A percentile compares a stretch with the other conserved stretches of the same genome.
These are phyloP conservation scores for Ctenodactylus gundi DNA, from an alignment of 2,113 vertebrate genomes.

Conservation along the genomic window DNA sequence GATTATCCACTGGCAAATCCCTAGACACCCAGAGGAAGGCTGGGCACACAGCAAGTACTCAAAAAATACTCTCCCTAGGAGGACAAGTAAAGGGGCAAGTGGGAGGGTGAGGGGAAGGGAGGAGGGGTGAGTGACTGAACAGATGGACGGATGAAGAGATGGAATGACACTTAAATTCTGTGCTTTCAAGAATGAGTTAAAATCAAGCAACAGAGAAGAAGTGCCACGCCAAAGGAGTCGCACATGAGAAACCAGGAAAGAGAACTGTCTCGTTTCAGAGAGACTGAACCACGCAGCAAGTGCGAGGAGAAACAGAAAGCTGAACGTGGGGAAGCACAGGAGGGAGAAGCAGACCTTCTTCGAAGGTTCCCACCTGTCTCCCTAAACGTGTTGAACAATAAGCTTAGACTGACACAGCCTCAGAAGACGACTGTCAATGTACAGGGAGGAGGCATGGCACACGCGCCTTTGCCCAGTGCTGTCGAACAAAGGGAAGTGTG, in stretches of 20 bases:
- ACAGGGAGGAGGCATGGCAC: no score
- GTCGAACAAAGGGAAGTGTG: neutral
- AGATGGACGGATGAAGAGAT: neutral
- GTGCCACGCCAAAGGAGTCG: neutral
- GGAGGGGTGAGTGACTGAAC: neutral
- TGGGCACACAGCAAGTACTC: neutral
- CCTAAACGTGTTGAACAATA: neutral
- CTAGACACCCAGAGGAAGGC: neutral
- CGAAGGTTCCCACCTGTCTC: neutral
- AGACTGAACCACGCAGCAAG: neutral
- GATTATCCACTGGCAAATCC: neutral
- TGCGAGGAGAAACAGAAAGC: neutral
- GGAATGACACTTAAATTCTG: neutral
- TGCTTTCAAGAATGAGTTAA: neutral
- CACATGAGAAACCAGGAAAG: neutral
- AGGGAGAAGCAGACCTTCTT: neutral
- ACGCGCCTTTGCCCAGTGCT: neutral
- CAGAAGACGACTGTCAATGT: neutral
- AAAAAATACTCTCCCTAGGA: neutral
- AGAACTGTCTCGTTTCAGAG: neutral
- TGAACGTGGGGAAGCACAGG: neutral
- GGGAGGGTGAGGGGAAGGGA: neutral
- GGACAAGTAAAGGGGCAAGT: neutral
- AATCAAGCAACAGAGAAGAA: neutral
- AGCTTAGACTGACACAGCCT: neutral